phyloP scores from a whole-genome alignment of 2,797 vertebrate species.

The Oophaga sylvatica region DNA sequence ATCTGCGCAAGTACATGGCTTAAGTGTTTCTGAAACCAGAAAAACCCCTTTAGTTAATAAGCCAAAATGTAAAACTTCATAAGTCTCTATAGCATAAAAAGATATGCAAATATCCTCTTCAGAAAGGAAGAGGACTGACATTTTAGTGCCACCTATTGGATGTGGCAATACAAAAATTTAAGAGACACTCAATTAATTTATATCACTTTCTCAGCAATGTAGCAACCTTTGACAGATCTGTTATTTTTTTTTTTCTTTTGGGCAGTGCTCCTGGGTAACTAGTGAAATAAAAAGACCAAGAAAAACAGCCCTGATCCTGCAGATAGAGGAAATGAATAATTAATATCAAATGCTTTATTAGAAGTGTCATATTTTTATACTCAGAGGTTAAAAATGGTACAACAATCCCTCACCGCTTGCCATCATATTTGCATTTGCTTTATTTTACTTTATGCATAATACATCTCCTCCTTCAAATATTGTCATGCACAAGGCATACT shows the following conservation, averaged over 20 bases:
- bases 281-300: not conserved
- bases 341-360: conserved; percentile 6
- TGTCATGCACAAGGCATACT: conserved; percentile 33
- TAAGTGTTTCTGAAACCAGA: no score
- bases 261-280: not conserved
- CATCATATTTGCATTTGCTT: conserved; percentile 26
- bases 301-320: not conserved
- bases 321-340: conserved; percentile 24
- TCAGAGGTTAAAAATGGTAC: conserved; percentile 5
- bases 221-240: not conserved
- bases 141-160: no score
- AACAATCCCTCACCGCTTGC: conserved; percentile 1
- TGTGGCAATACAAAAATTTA: no score
- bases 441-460: conserved; percentile 17
- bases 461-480: conserved; percentile 8
- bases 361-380: not conserved
- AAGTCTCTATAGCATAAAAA: no score
- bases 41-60: not conserved
- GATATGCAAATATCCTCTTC: no score
- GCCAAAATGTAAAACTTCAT: not conserved
- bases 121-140: no score
- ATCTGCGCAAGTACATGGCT: no score
- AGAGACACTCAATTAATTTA: not conserved
- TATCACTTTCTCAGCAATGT: not conserved
- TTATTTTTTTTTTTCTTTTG: not conserved